Evolutionary conservation across 2,113 vertebrate species (phyloP), one percentile per base, ranked within the genome.

Genomic region (Corapipo altera): DNA sequence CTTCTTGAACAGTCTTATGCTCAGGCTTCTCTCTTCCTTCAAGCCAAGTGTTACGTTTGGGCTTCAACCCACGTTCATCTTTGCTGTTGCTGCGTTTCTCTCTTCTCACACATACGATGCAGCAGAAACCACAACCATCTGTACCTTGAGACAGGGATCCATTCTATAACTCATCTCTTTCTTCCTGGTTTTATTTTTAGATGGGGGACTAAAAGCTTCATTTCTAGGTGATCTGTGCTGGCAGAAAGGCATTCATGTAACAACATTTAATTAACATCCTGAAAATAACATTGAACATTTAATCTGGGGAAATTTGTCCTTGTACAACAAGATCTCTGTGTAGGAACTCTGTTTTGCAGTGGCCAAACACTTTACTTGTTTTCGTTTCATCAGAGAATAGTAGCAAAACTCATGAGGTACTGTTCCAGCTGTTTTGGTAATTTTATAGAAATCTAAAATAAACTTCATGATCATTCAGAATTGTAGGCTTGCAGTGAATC

Each of bases 51-150:
- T 81, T 73, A 24, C 3, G 1, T 64, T 77, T 59, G 58, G 33
- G 22, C 48, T 87, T 18, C 37, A 72, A 28, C 20, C 33, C 88
- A 28, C 71, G 37, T 81, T 65, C 6, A 1, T 77, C 57, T 81
- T 78, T 75, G 21, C 69, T n/a, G 27, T 71, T 81, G 55, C 77
- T 95, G 61, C 51, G 32, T 84, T 77, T 83, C 35, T 92, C 35
- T 59, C 30, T 76, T 62, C 6, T 80, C 0, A 4, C 28, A 6
- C 1, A 0, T 75, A 15, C 0, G 1, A 3, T 54, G n/a, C 49
- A 73, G n/a, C 54, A 76, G 48, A 64, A 87, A 49, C 46, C 24
- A 32, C 44, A 62, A 9, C 28, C 22, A 15, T 81, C 27, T 48
- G 11, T 88, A 24, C 28, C 80, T 81, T 33, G 44, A 75, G 48